Base-by-base conservation (phyloP, 2,888 invertebrate genomes). In the Tenthredo scrophulariae region DNA sequence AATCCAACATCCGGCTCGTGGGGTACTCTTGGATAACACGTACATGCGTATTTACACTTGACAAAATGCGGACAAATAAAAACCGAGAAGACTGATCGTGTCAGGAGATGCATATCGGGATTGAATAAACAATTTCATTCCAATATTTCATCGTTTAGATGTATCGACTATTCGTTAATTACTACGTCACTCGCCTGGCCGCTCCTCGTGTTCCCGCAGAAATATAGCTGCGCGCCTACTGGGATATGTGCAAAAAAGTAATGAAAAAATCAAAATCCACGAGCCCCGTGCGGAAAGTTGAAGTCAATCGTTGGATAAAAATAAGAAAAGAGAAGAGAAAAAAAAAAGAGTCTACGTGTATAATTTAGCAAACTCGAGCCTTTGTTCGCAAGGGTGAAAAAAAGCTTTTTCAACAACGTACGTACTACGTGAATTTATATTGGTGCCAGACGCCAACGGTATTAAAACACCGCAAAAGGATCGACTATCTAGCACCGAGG, bases 381-480 rank as follows among this genome's bases (percentile, higher is more conserved):
- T 50, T 50, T 18, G 7, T 37, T 37, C 37, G 62, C 26, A 10
- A 26, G 10, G 62, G 26, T 26, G 10, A 10, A 10, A 26, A 58
- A 7, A 26, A 26, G 26, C 13, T 13, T 62, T 62, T 62, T 7
- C 26, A 62, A 26, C 26, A 62, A 13, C 40, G 70, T 37, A 37
- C n/a, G 3, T 18, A 50, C 15, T 50, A 18, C 50, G 40, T 43
- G 40, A 10, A 10, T 43, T 15, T 50, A 18, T n/a, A 54, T 54
- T n/a, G n/a, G 54, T n/a, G 10, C n/a, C n/a, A 54, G 54, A 54
- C 54, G n/a, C 7, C 54, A 6, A 7, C 54, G 54, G 37, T 40
- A 40, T 43, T 86, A 87, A 87, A 85, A 85, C 74, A 86, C 84
- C 85, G 86, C 67, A 75, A 72, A 72, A 62, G 84, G 37, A 84